Evolutionary conservation across 1,140 invertebrate species (phyloP).

Genomic region (Procambarus clarkii): DNA sequence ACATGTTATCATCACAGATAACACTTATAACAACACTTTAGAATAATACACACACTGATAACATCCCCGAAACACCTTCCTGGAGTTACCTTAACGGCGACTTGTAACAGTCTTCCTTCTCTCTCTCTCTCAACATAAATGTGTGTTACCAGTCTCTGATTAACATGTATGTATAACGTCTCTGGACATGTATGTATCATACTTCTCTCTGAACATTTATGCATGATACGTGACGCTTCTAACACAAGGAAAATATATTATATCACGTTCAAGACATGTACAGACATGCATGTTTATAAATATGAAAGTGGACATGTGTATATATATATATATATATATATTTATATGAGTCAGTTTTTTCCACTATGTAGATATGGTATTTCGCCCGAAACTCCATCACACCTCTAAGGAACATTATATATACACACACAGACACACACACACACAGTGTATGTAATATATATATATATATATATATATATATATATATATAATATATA

Average conservation of each 20-base stretch:
- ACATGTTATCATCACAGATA: background rate
- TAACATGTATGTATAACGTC: no score
- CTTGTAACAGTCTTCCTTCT: background rate
- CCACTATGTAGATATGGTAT: background rate
- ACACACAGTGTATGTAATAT: no score
- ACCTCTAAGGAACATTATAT: background rate
- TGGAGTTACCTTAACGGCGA: slow-evolving; percentile 12
- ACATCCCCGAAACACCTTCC: background rate
- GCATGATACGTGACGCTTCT: slow-evolving; percentile 40
- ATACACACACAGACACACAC: no score
- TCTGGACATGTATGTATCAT: background rate
- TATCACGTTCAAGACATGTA: slow-evolving; percentile 46
- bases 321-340: slow-evolving; percentile 1
- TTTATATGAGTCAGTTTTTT: slow-evolving; percentile 19
- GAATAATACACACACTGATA: no score
- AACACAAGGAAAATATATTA: slow-evolving; percentile 54
- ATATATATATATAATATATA: no score
- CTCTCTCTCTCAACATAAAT: no score
- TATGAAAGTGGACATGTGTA: slow-evolving; percentile 39
- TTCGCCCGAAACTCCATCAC: background rate
- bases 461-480: no score
- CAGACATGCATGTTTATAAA: slow-evolving; percentile 47
- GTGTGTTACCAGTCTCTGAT: no score
- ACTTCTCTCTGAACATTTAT: slow-evolving; percentile 31
- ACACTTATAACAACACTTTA: background rate